Base-by-base conservation (phyloP, 2,888 invertebrate genomes). In the Ephialtes manifestator region DNA sequence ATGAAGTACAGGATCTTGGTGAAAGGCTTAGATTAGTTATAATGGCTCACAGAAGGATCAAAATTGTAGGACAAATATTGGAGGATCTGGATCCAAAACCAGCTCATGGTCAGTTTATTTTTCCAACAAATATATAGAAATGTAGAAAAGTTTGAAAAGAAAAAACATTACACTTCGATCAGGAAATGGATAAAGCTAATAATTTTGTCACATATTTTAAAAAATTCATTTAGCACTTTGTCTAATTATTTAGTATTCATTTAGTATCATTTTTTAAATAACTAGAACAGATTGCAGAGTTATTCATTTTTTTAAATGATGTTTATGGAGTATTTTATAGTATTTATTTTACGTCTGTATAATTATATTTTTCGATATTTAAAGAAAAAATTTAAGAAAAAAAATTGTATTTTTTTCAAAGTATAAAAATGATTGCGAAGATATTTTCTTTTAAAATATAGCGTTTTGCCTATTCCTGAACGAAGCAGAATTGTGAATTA, bases 1-100 rank as follows among this genome's bases (percentile, higher is more conserved):
- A 99, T 90, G 99, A 99, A 94, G 96, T 99, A 95, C 99, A 99
- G 93, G 99, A 99, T 93, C 95, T 99, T 93, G 99, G 98, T 7
- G 98, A 98, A 91, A 97, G 97, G 93, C 94, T 99, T 70, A 95
- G 98, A 82, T 96, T 99, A 91, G 98, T 99, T 4, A 97, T 99
- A 10, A 98, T 98, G 97, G 99, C 98, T 0, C 99, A 99, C 94
- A 95, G 99, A 82, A 95, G 99, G 87, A 97, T 98, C 53, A 96
- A 96, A 93, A 97, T 98, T 46, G 96, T 97, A 0, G 96, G 96
- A 10, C 97, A 97, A 93, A 96, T 98, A 88, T 93, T 97, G 87
- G 98, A 98, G 88, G 97, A 97, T 90, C 94, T 96, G 46, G 80
- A 90, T 68, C 95, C 96, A 48, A 96, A 97, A 88, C 95, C 95